These are phyloP conservation scores for Megamerina dolium DNA, from an alignment of 2,888 invertebrate species.

Conservation along the genomic window DNA sequence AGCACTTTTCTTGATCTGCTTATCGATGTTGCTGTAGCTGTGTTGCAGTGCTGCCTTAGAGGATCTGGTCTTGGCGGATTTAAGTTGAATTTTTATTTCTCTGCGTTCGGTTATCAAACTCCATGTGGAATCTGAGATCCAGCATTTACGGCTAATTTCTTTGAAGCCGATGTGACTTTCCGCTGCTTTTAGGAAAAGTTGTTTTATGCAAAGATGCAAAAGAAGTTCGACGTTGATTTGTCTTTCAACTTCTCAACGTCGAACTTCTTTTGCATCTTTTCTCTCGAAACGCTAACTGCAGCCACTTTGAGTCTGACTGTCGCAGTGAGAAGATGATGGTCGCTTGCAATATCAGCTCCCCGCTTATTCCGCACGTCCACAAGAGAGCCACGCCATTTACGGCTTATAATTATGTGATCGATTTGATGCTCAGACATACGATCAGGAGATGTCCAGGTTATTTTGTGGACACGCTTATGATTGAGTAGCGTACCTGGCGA, in stretches of 20 bases:
- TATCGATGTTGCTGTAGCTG: too few relatives aligned
- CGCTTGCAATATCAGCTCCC: neutral
- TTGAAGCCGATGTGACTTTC: neutral
- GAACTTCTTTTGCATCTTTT: too few relatives aligned
- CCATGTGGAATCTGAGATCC: neutral
- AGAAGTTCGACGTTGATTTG: neutral
- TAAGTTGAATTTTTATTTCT: neutral
- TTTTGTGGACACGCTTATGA: neutral
- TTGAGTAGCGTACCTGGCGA: neutral
- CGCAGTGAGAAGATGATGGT: neutral
- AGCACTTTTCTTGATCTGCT: too few relatives aligned
- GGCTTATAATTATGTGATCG: conserved; percentile 3
- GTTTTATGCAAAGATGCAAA: neutral
- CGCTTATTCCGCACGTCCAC: conserved; percentile 4
- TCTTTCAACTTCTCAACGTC: neutral
- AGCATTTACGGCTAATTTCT: neutral
- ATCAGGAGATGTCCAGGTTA: conserved; percentile 2
- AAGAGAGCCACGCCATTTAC: conserved; percentile 1
- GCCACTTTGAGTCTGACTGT: neutral
- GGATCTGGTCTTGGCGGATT: neutral
- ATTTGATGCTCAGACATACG: conserved; percentile 1
- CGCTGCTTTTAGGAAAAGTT: neutral
- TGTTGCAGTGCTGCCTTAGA: too few relatives aligned
- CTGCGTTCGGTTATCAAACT: neutral
- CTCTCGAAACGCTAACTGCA: neutral